These are phyloP conservation scores for Drosophila limbata DNA, from an alignment of 2,888 invertebrate species.

Conservation along the genomic window DNA sequence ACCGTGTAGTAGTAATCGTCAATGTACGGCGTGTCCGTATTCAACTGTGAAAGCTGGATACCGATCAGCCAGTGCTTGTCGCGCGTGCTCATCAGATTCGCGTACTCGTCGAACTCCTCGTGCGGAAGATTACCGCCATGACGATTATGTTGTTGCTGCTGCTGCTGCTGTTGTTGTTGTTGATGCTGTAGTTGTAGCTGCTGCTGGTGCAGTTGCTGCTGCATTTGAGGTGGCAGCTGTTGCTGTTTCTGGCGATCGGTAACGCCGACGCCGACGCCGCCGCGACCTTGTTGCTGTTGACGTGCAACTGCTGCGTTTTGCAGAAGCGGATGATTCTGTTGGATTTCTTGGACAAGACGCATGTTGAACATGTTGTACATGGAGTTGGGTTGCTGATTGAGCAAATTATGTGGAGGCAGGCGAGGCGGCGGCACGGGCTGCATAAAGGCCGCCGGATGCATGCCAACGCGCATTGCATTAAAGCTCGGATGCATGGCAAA, in stretches of 20 bases:
- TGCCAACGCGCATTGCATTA: conserved; percentile 83
- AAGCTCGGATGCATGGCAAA: conserved; percentile 85
- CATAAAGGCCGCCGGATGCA: conserved; percentile 76
- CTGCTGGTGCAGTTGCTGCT: conserved; percentile 31
- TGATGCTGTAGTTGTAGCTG: conserved; percentile 49
- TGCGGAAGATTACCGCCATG: conserved; percentile 82
- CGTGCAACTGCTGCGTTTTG: conserved; percentile 74
- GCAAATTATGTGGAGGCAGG: conserved; percentile 82
- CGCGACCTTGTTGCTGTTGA: conserved; percentile 69
- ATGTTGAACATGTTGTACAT: conserved; percentile 84
- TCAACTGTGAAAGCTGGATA: conserved; percentile 96
- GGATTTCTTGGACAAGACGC: conserved; percentile 85
- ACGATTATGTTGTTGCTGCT: conserved; percentile 70
- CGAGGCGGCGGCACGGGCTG: conserved; percentile 82
- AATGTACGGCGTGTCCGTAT: conserved; percentile 97
- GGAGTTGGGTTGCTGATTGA: conserved; percentile 72
- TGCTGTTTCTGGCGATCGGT: conserved; percentile 57
- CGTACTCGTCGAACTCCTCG: conserved; percentile 91
- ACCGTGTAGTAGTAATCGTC: conserved; percentile 99
- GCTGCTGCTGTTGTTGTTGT: conserved; percentile 36
- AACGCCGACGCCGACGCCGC: conserved; percentile 60
- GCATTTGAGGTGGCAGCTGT: conserved; percentile 54
- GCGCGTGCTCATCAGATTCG: conserved; percentile 95
- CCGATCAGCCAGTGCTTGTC: conserved; percentile 99
- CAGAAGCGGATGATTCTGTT: conserved; percentile 85